Conservation (phyloP, 1,140 invertebrate genomes). For the Diabrotica virgifera region DNA sequence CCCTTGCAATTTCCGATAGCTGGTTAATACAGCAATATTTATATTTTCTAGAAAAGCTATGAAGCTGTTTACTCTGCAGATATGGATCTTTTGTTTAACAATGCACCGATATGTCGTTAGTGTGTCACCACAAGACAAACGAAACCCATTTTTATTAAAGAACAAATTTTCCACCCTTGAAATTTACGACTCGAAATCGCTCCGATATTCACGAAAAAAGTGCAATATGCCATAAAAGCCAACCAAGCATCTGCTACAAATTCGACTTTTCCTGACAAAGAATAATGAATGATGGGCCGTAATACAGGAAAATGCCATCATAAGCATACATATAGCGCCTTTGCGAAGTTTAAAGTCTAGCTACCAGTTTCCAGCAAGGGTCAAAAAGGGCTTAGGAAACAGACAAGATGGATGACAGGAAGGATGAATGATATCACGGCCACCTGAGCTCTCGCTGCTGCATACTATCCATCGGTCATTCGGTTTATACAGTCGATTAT, state of each 20-base stretch:
- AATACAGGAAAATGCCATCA: conserved; percentile 9
- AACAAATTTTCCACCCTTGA: conserved; percentile 2
- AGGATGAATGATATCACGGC: conserved; percentile 9
- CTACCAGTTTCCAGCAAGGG: conserved; percentile 8
- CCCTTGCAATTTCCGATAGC: no score
- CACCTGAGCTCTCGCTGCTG: conserved; percentile 4
- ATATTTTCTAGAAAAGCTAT: no score
- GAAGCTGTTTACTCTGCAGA: no score
- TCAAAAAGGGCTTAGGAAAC: conserved; percentile 8
- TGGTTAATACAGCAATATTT: no score
- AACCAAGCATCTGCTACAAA: conserved; percentile 4
- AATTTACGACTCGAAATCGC: not conserved
- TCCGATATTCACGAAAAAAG: conserved; percentile 5
- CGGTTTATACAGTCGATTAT: conserved; percentile 8
- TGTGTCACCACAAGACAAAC: not conserved
- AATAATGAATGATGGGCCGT: conserved; percentile 10
- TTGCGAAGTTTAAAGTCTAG: conserved; percentile 8
- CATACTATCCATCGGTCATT: conserved; percentile 3
- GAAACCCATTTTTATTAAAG: not conserved
- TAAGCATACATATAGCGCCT: conserved; percentile 13
- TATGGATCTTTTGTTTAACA: no score
- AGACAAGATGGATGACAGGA: conserved; percentile 9
- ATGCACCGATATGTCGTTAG: not conserved
- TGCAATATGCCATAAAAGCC: conserved; percentile 8
- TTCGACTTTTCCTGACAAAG: conserved; percentile 10